Base-by-base conservation (phyloP, 2,888 invertebrate genomes). In the Philopedon plagiatum region DNA sequence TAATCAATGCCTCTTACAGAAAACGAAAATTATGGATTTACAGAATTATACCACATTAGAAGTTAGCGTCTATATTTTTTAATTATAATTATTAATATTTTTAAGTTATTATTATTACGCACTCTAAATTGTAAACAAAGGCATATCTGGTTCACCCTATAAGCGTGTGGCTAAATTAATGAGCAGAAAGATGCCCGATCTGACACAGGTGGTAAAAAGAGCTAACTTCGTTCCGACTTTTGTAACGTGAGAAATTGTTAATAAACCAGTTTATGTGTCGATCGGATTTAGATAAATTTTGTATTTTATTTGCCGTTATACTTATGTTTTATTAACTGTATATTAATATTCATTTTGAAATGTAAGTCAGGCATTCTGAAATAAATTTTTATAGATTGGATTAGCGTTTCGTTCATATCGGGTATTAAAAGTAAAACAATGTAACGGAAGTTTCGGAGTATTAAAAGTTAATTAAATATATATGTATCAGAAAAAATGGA, bases 221-320 rank as follows among this genome's bases (percentile, higher is more conserved):
- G 65, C 67, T 69, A 60, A 76, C 76, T 71, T 64, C 54, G 74
- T 74, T 73, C 66, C 67, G 73, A 76, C 76, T 78, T 76, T 74
- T 73, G 78, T 79, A 79, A 79, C 78, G 79, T 78, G 80, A 79
- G 80, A 78, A 79, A 77, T 78, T 76, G 76, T 78, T 77, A 78
- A 75, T 78, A 75, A 76, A 79, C 76, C 78, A 73, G 79, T 78
- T 77, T 78, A 75, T 73, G 49, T 77, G 79, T 79, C 79, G 79
- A 79, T 78, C 68, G 65, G 75, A 79, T 80, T 77, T 76, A 78
- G 77, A 77, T 78, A 76, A 60, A 39, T 34, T 61, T 61, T 21
- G 54, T 51, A 62, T 62, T 69, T 62, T 56, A 61, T 69, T 32
- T 46, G 54, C 62, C 69, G 69, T 61, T 69, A 69, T 34, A 62